Conservation (phyloP, 2,113 vertebrate species). For the Sterrhoptilus dennistouni region DNA sequence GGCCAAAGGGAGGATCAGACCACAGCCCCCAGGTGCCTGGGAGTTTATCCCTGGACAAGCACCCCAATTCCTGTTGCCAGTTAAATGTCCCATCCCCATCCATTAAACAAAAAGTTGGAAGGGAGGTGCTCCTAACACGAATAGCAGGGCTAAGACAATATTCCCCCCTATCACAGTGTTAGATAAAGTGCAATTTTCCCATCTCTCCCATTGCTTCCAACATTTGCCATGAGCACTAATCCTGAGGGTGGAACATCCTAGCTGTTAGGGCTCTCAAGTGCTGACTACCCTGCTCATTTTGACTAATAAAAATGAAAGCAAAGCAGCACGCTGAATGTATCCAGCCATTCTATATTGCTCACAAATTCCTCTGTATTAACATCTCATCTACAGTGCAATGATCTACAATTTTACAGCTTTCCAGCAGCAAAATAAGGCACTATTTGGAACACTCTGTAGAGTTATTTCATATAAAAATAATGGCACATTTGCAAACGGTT, state of each 20-base stretch:
- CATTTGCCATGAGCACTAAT: not conserved
- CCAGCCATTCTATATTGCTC: not conserved
- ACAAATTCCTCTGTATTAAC: not conserved
- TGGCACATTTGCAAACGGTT: not conserved
- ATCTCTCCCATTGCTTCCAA: not conserved
- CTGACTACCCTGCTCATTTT: not conserved
- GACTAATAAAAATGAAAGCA: not conserved
- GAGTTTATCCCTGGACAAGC: not conserved
- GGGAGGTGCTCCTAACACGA: not conserved
- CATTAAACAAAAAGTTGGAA: not conserved
- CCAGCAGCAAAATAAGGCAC: not conserved
- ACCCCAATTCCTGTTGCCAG: not conserved
- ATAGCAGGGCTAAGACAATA: not conserved
- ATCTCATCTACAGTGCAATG: not conserved
- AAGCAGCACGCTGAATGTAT: not conserved
- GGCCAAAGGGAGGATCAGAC: not conserved
- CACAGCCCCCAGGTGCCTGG: not conserved
- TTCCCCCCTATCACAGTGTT: accelerated
- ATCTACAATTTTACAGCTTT: not conserved
- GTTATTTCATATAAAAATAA: slow-evolving; percentile 17
- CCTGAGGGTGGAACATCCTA: not conserved
- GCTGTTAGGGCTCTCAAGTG: not conserved
- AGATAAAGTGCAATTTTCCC: not conserved
- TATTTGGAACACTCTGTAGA: not conserved
- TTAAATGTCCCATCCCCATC: accelerated